Evolutionary conservation across 2,797 vertebrate genomes (phyloP).

Genomic region (Dermochelys coriacea): DNA sequence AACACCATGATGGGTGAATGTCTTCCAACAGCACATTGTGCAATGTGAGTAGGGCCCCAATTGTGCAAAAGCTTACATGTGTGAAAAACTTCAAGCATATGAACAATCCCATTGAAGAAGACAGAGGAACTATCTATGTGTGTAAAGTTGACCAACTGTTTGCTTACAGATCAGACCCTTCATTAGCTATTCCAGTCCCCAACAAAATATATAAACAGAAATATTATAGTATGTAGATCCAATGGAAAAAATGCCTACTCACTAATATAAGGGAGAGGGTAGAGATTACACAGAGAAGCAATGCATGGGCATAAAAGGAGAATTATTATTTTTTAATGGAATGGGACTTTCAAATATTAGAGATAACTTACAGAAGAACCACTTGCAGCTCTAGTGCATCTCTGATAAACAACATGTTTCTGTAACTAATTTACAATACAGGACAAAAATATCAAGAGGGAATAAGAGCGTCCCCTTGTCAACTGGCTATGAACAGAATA

Average conservation of each 20-base stretch:
- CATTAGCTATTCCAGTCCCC: neutral
- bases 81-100: neutral
- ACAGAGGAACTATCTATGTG: fast-evolving
- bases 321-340: neutral
- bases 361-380: neutral
- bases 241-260: neutral
- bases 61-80: neutral
- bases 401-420: conserved; percentile 64
- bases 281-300: neutral
- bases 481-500: conserved; percentile 70
- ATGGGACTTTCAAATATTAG: conserved; percentile 20
- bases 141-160: fast-evolving
- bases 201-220: conserved; percentile 3
- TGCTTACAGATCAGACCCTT: neutral
- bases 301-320: neutral
- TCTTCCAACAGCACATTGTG: neutral
- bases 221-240: neutral
- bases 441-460: conserved; percentile 55
- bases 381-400: conserved; percentile 49
- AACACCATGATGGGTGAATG: neutral
- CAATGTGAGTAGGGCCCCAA: neutral
- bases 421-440: conserved; percentile 49
- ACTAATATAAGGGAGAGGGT: neutral
- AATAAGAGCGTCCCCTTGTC: conserved; percentile 71
- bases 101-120: neutral